Evolutionary conservation across 1,140 invertebrate genomes (phyloP).

Genomic region (Heliconius melpomene): DNA sequence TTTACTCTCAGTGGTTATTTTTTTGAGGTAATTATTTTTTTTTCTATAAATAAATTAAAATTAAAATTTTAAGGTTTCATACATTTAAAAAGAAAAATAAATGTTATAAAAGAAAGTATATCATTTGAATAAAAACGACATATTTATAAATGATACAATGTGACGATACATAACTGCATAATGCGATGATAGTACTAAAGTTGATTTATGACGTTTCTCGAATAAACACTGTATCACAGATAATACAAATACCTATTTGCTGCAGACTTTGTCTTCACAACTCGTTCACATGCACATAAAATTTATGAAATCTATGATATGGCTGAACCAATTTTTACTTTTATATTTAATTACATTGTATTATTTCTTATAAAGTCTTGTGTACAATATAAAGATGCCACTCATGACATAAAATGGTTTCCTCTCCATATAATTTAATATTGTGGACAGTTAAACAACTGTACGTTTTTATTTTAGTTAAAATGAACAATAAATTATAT

Average conservation of each 20-base stretch:
- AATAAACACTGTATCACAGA: constrained; percentile 37
- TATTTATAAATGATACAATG: background rate
- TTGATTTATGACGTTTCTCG: constrained; percentile 39
- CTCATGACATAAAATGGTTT: too few relatives aligned
- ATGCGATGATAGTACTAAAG: constrained; percentile 26
- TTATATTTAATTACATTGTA: constrained; percentile 1
- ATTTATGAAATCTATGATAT: background rate
- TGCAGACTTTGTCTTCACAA: constrained; percentile 22
- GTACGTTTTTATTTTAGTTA: too few relatives aligned
- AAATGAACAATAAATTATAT: too few relatives aligned
- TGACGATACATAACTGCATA: background rate
- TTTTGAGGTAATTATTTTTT: constrained; percentile 54
- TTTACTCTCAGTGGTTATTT: constrained; percentile 92
- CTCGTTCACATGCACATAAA: constrained; percentile 16
- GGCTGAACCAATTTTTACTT: background rate
- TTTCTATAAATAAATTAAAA: background rate
- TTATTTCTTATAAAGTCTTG: background rate
- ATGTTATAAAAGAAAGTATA: background rate
- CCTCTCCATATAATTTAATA: too few relatives aligned
- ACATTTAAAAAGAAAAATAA: background rate
- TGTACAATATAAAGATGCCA: too few relatives aligned
- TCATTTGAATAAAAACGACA: background rate
- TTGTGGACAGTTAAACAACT: too few relatives aligned
- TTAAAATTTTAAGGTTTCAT: background rate
- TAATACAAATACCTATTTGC: constrained; percentile 33